Evolutionary conservation across 2,888 invertebrate genomes (phyloP), one percentile per base, ranked within the genome.

Genomic region (Morinoia aosen): DNA sequence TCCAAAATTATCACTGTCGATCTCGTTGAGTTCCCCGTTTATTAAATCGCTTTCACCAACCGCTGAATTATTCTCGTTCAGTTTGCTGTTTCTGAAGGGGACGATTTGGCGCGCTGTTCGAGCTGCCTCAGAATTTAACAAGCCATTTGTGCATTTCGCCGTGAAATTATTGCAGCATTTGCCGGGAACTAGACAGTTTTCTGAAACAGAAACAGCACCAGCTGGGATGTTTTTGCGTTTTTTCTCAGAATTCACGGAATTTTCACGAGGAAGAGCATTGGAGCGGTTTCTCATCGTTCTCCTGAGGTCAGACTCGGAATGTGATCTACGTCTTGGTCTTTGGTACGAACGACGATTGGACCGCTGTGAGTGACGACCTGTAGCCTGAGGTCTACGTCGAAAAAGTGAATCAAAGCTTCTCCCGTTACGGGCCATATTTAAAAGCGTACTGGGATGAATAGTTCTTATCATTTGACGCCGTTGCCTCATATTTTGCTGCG

Each of bases 401-500:
- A 93, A 25, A 57, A 11, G 57, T n/a, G 48, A 8, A 33, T 57
- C 57, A 56, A 57, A 57, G 48, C 57, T 33, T 12, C 93, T 33
- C 14, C 57, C 93, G 12, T 19, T 93, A 2, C 93, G 93, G 14
- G 58, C 57, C 93, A 93, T 56, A 12, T 33, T 57, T 48, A 93
- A n/a, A 48, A 93, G 57, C 16, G 58, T 33, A 14, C 57, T 39
- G 3, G 93, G 57, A 33, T 93, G 48, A 33, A 93, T 5, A 5
- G 57, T 93, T 57, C 40, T 16, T 57, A 93, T 93, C 93, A 93
- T 93, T 57, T 93, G 93, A 48, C 93, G 93, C 25, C 93, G 56
- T 57, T 57, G 16, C n/a, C 56, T 33, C 93, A 93, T 93, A n/a
- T 57, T 56, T n/a, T n/a, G 56, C n/a, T 48, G 93, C 7, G 0